Conservation (phyloP, 2,113 vertebrate genomes). For the Pampusana beccarii region DNA sequence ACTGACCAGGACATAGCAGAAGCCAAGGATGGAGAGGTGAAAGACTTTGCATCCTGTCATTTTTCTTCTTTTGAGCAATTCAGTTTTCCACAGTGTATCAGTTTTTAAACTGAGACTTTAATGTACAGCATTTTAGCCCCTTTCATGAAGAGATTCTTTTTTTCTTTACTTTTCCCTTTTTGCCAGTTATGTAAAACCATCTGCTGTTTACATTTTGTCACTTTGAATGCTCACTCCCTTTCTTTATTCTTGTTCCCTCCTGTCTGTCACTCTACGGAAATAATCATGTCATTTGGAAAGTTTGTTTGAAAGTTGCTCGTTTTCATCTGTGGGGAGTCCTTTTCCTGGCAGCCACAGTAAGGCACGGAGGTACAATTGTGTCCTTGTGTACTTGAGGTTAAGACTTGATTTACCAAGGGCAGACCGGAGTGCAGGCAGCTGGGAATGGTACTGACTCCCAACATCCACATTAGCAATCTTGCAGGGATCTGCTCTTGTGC, state of each 20-base stretch:
- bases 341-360: not conserved
- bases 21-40: not conserved
- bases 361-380: not conserved
- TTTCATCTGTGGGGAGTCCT: not conserved
- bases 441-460: not conserved
- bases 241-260: not conserved
- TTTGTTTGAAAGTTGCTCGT: not conserved
- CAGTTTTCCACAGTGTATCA: not conserved
- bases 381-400: not conserved
- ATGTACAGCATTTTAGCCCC: not conserved
- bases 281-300: not conserved
- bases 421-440: not conserved
- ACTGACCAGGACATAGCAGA: not conserved
- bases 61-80: not conserved
- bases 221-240: not conserved
- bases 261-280: not conserved
- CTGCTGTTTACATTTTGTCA: not conserved
- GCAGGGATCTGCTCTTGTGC: not conserved
- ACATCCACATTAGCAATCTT: not conserved
- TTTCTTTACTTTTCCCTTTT: not conserved
- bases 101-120: slow-evolving; percentile 13
- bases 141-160: not conserved
- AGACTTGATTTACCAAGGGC: not conserved
- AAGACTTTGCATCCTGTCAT: not conserved
- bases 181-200: not conserved